Evolutionary conservation across 2,113 vertebrate species (phyloP), one percentile per base, ranked within the genome.

Genomic region (Corythornis cristatus): DNA sequence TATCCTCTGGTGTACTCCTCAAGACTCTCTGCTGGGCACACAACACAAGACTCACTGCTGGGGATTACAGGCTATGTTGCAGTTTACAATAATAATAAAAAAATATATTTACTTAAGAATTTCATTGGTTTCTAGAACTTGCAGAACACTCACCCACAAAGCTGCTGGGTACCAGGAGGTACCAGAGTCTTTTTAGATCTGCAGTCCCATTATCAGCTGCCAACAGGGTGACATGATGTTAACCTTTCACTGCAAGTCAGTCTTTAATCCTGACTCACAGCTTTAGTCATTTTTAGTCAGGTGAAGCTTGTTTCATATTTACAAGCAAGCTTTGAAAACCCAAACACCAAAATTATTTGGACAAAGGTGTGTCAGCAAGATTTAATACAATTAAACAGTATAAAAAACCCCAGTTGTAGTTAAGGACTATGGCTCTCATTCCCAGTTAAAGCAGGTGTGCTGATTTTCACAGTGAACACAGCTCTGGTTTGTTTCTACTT

Each of bases 81-180:
- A 35, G 21, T 50, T 81, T 35, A 57, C 29, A 79, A 17, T 66
- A 37, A 37, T 37, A 37, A 37, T 4, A 37, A 37, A 48, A 22
- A 42, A 31, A 58, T 82, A 75, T 23, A 60, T 8, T 74, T 21
- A 37, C 23, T 15, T 4, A 19, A 56, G 11, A 22, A 56, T 48
- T 78, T 66, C 2, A 29, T 4, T 37, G 37, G 16, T 12, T 3
- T 12, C 37, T 14, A 15, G 4, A 65, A 42, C 29, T 31, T 2
- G 2, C 11, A 64, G 8, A 60, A 42, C 19, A 14, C 35, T 77
- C 28, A 60, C 12, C 3, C 0, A 0, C 6, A 7, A 74, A 43
- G 31, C 57, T 54, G 20, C 3, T 12, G 2, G 40, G 19, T 15
- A 51, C 20, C 28, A 58, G 43, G 26, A 85, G 11, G 9, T 9